Conservation (phyloP, 2,888 invertebrate genomes). For the Eupelmus urozonus region DNA sequence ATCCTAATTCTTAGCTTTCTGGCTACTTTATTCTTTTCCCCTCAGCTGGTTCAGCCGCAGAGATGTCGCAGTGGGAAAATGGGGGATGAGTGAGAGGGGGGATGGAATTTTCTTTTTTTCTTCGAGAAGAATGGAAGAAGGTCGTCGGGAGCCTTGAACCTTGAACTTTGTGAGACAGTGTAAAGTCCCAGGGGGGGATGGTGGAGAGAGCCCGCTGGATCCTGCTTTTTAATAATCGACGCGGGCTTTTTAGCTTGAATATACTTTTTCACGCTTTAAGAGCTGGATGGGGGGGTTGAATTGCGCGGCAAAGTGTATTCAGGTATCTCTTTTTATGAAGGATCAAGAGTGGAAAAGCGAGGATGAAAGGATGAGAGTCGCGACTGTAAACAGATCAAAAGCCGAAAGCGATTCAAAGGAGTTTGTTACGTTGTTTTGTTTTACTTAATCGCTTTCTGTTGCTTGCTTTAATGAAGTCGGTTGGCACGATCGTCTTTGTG, state of each 20-base stretch:
- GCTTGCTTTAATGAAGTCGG: no score
- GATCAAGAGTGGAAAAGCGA: neutral
- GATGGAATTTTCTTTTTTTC: neutral
- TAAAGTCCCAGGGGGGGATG: neutral
- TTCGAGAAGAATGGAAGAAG: neutral
- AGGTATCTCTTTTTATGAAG: slow-evolving; percentile 2
- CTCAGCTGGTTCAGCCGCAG: slow-evolving; percentile 11
- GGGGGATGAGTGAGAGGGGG: neutral
- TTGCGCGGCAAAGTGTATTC: neutral
- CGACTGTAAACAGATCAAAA: neutral
- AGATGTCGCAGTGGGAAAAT: neutral
- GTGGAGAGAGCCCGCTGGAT: neutral
- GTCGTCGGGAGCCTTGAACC: slow-evolving; percentile 14
- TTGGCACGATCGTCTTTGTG: no score
- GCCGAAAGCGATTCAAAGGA: neutral
- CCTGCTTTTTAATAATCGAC: slow-evolving; percentile 12
- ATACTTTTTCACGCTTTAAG: slow-evolving; percentile 18
- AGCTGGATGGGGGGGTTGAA: neutral
- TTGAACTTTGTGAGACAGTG: slow-evolving; percentile 21
- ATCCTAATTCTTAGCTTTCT: slow-evolving; percentile 18
- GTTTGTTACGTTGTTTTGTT: neutral
- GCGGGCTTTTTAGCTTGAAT: slow-evolving; percentile 14
- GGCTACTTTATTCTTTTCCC: neutral
- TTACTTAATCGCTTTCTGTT: neutral
- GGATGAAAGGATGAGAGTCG: slow-evolving; percentile 11